Base-by-base conservation (phyloP, 1,140 invertebrate genomes). In the Diploscapter pachys region DNA sequence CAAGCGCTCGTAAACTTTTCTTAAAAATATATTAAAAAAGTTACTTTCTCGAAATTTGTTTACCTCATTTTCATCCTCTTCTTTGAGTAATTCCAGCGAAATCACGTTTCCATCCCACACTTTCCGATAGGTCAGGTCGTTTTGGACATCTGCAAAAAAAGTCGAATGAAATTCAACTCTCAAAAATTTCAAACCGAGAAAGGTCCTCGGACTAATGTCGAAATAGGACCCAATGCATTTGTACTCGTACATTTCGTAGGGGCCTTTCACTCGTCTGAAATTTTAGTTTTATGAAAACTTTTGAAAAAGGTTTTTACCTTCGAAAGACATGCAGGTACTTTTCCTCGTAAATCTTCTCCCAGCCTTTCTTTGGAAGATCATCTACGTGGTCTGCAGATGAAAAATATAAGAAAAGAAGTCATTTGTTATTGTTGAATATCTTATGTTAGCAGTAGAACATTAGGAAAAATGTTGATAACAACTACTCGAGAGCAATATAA, bases 31-130 rank as follows among this genome's bases (percentile, higher is more conserved):
- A n/a, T n/a, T n/a, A 9, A 6, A 6, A 8, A 54, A 55, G 1
- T 54, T 2, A 54, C 11, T 9, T 53, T 54, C 8, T 6, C 57
- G 5, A 63, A 63, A 13, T n/a, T 63, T 59, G 3, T 48, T 53
- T 13, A 64, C 54, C 50, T 65, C 73, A 8, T 79, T 57, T 53
- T 74, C 75, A 48, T 72, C 52, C 65, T 82, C 78, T 64, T 77
- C 70, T 48, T 76, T 69, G 5, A 83, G 6, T 2, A 82, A 50
- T 54, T 85, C 83, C 5, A 83, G 73, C 13, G 63, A 76, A 11
- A 79, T 72, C 59, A 83, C 72, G 69, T 84, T 85, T 50, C 67
- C 73, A 65, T 83, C 82, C 82, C 82, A 83, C 59, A 84, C 70
- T 54, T 63, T 72, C 48, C 82, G 56, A 73, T 79, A 83, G 3